Base-by-base conservation (phyloP, 2,113 vertebrate species). In the Turdus rufiventris region DNA sequence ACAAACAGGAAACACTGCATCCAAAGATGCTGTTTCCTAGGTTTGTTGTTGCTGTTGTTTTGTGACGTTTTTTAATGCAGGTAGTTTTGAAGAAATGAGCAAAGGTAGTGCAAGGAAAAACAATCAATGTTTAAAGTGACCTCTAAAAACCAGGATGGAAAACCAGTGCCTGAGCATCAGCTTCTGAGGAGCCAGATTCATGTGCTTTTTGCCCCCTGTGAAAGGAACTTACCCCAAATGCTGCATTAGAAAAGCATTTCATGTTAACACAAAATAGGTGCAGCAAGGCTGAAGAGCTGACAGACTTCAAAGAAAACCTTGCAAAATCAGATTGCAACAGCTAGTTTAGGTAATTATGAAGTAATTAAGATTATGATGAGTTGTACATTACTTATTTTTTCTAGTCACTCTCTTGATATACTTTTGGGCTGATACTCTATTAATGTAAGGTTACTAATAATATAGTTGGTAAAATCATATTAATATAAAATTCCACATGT, bases 61-160 rank as follows among this genome's bases (percentile, higher is more conserved):
- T 51, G 36, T 36, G 45, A 6, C 3, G 1, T 23, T 63, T 76
- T 67, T 60, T 1, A 51, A 60, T 38, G 26, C 14, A 51, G 26
- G 12, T 26, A 2, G 1, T 3, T 60, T 60, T 26, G 54, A 76
- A 86, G 14, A 60, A 76, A 33, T 36, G 33, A 60, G 18, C 14
- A 10, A 68, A 86, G 14, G 23, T 9, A 53, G 96, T 98, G 48
- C 97, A 98, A 93, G 98, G 98, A 85, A 86, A 98, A 68, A 97
- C 95, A 93, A 86, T 47, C 34, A 91, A 57, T 66, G 86, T 97
- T 58, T 96, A 84, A 97, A 83, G 19, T 18, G 13, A 15, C 23
- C 7, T 42, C 40, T 18, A 14, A 31, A 14, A 70, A n/a, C 24
- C 54, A 66, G 58, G 79, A 28, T 10, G 8, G 38, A 50, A 88